Evolutionary conservation across 2,888 invertebrate species (phyloP), one percentile per base, ranked within the genome.

Genomic region (Euphydryas editha): DNA sequence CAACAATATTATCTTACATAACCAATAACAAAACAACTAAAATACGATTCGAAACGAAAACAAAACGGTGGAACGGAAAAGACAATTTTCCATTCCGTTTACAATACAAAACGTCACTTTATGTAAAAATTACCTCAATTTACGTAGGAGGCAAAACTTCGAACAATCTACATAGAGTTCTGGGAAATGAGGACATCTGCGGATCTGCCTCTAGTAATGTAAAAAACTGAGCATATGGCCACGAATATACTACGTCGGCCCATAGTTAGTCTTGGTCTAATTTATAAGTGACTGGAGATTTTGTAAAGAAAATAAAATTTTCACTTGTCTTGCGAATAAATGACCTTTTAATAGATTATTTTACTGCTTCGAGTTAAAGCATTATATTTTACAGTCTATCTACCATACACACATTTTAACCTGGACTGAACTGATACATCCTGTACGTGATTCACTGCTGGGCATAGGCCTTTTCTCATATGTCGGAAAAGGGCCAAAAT

Each of bases 211-310:
- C 54, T 62, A 65, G 56, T 46, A 59, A 59, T 46, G 59, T 62
- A 67, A 54, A 54, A 69, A 70, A 70, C 56, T 59, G 64, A 56
- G 49, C 69, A 70, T 37, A 46, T 60, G 68, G 59, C 57, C 49
- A 36, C 62, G 59, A 58, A 58, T 51, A 65, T 24, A 39, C 61
- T 17, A 44, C 21, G 42, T 20, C 59, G 67, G 56, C 59, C 59
- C 59, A 37, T 44, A 54, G 17, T 56, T 55, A 46, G 37, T n/a
- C 36, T n/a, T 57, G 61, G 62, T 49, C 13, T 49, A 67, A 64
- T 46, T 64, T 4, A 51, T 15, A 24, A 15, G 49, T 24, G 24
- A 49, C 11, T 18, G 20, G 3, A 47, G 4, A 11, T 21, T 15
- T 15, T n/a, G 7, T 6, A 7, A 24, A 6, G 15, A 10, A 2